Conservation (phyloP, 2,888 invertebrate species). For the Opisthograptis luteolata region DNA sequence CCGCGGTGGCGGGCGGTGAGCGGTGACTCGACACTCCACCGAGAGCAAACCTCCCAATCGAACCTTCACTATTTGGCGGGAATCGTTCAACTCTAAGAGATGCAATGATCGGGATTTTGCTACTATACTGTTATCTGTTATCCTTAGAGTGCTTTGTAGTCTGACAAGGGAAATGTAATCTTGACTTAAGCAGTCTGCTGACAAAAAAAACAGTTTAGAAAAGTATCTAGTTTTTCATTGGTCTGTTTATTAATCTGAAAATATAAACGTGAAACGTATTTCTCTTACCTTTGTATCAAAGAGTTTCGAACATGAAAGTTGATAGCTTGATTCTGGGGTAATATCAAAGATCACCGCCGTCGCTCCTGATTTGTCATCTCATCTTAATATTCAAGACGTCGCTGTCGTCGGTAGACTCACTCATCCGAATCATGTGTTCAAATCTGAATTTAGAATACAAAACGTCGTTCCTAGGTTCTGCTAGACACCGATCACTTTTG, state of each 20-base stretch:
- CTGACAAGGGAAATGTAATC: too few species aligned
- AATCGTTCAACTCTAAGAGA: background rate
- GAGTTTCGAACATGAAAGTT: too few species aligned
- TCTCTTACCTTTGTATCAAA: constrained; percentile 3
- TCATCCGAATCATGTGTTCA: constrained; percentile 43
- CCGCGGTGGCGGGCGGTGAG: constrained; percentile 14
- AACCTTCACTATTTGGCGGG: constrained; percentile 13
- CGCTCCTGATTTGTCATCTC: constrained; percentile 41
- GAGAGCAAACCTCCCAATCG: constrained; percentile 1
- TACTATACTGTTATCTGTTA: too few species aligned
- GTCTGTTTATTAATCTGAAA: too few species aligned
- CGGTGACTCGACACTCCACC: constrained; percentile 1
- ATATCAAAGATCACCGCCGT: constrained; percentile 28
- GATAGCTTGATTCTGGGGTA: background rate
- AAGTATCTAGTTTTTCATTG: too few species aligned
- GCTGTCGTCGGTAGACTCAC: constrained; percentile 41
- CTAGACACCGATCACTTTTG: constrained; percentile 60
- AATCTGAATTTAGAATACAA: constrained; percentile 52
- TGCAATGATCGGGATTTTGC: background rate
- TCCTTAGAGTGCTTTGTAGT: too few species aligned
- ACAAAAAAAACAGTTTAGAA: too few species aligned
- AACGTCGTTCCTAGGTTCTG: constrained; percentile 47
- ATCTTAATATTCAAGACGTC: constrained; percentile 41
- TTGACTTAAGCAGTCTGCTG: too few species aligned
- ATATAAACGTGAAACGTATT: background rate